phyloP scores from a whole-genome alignment of 2,797 vertebrate species.

The Rhyacichthys aspro region DNA sequence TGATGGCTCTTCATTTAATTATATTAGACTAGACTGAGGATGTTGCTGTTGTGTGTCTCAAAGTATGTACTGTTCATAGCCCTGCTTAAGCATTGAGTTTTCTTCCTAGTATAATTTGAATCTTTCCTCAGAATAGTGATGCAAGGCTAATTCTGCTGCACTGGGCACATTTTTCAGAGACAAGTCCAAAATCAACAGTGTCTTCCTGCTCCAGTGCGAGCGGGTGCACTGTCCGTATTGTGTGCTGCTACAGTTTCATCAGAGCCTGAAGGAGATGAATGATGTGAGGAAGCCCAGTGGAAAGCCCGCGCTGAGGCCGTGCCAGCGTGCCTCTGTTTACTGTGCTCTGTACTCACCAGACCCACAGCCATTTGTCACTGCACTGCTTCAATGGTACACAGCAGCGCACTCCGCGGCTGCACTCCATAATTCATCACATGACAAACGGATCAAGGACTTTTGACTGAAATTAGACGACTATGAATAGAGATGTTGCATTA shows the following conservation, averaged over 20 bases:
- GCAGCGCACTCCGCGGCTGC: conserved; percentile 36
- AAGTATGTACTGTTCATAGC: too few species aligned
- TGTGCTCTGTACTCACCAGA: conserved; percentile 69
- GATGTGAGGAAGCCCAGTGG: conserved; percentile 57
- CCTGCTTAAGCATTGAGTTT: too few species aligned
- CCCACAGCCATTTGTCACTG: conserved; percentile 72
- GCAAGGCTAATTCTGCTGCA: neutral
- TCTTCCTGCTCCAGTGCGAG: conserved; percentile 36
- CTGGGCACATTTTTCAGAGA: conserved; percentile 17
- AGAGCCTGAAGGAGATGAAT: conserved; percentile 72
- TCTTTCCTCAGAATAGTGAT: conserved; percentile 11
- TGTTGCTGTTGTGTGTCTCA: too few species aligned
- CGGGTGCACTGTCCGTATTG: conserved; percentile 43
- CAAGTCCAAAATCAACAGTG: conserved; percentile 23
- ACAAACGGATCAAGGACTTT: conserved; percentile 59
- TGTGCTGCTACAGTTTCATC: conserved; percentile 70
- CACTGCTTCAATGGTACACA: conserved; percentile 54
- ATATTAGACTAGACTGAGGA: too few species aligned
- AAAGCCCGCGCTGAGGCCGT: conserved; percentile 51
- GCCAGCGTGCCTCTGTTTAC: conserved; percentile 66
- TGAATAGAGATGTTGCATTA: conserved; percentile 51
- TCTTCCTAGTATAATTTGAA: too few species aligned
- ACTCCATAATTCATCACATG: conserved; percentile 69
- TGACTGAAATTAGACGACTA: conserved; percentile 63
- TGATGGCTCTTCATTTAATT: too few species aligned